A percentile compares a stretch with the other conserved stretches of the same genome.
Conservation (phyloP, 1,140 invertebrate genomes). For the Spodoptera frugiperda region DNA sequence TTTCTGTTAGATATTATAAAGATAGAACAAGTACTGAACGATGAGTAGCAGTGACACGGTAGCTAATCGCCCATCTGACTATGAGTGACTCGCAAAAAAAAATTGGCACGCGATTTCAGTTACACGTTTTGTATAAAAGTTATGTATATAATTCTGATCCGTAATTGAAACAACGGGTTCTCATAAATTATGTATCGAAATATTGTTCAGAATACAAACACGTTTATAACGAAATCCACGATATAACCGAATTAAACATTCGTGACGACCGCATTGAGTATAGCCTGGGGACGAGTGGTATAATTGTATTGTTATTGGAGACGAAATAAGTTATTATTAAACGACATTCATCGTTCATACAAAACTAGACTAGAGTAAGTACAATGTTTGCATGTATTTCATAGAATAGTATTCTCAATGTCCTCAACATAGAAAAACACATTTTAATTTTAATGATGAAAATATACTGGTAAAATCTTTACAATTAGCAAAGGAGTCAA, state of each 20-base stretch:
- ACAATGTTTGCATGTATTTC: no score
- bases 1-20: background rate
- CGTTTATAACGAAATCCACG: slow-evolving; percentile 3
- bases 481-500: slow-evolving; percentile 1
- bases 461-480: no score
- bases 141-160: no score
- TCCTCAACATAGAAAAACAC: no score
- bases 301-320: no score
- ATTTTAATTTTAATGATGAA: no score
- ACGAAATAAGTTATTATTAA: no score
- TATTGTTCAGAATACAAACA: slow-evolving; percentile 15
- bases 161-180: background rate
- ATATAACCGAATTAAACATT: slow-evolving; percentile 22
- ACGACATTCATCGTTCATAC: background rate
- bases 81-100: no score
- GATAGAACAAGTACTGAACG: no score
- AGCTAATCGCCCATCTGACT: no score
- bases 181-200: slow-evolving; percentile 25
- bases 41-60: no score
- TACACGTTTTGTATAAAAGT: slow-evolving; percentile 1
- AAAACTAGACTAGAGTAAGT: background rate
- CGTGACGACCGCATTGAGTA: background rate
- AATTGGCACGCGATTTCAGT: background rate
- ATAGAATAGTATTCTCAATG: no score
- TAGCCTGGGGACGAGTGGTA: background rate